phyloP scores from a whole-genome alignment of 2,888 invertebrate genomes.

The Zhengitettix transpicula region DNA sequence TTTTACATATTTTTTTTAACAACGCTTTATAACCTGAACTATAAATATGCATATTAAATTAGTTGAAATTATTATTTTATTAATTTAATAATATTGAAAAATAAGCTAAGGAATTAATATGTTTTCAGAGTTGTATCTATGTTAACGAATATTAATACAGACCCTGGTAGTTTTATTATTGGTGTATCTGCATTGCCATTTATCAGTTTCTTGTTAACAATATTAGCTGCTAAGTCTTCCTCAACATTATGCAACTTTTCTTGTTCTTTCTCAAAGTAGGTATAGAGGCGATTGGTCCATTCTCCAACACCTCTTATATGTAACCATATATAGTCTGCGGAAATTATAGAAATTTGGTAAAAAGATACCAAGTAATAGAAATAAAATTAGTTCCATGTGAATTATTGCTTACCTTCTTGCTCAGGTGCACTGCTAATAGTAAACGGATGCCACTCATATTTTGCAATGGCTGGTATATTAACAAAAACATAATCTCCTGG shows the following conservation, averaged over 20 bases:
- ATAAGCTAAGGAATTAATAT: neutral
- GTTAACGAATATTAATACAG: too few relatives aligned
- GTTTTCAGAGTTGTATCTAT: too few relatives aligned
- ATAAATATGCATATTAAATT: too few relatives aligned
- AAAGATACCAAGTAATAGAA: neutral
- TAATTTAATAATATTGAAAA: neutral
- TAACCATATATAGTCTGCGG: constrained; percentile 72
- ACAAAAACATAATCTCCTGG: constrained; percentile 91
- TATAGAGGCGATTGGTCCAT: constrained; percentile 80
- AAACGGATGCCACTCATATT: constrained; percentile 94
- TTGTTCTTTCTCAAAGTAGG: constrained; percentile 72
- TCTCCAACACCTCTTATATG: constrained; percentile 87
- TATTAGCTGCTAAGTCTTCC: constrained; percentile 19
- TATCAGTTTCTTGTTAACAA: constrained; percentile 3
- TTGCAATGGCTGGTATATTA: constrained; percentile 79
- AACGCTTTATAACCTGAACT: too few relatives aligned
- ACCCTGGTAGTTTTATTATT: too few relatives aligned
- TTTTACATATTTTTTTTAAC: too few relatives aligned
- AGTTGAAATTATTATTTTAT: too few relatives aligned
- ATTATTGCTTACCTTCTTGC: constrained; percentile 45
- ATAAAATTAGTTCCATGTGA: neutral
- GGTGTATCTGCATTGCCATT: constrained; percentile 9
- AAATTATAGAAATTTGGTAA: neutral
- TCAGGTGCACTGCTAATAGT: constrained; percentile 93
- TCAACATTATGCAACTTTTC: constrained; percentile 52